Evolutionary conservation across 2,797 vertebrate species (phyloP).

Genomic region (Phataginus tetradactyla): DNA sequence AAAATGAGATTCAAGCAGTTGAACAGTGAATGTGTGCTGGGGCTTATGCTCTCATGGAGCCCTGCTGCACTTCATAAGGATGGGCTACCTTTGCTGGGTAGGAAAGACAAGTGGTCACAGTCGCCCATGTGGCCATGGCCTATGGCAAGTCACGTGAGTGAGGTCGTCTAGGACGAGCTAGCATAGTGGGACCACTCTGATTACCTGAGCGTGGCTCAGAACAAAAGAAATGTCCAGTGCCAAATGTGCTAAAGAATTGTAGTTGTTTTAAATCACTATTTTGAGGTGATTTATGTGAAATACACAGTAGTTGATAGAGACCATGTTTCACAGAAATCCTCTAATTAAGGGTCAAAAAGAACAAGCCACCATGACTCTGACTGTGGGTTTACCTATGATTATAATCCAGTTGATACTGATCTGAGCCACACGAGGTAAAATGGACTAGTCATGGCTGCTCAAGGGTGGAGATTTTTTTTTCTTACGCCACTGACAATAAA

Average conservation of each 20-base stretch:
- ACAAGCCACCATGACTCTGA: neutral
- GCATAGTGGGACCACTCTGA: neutral
- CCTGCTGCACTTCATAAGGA: neutral
- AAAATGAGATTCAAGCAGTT: neutral
- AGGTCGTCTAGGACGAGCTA: neutral
- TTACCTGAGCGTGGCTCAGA: neutral
- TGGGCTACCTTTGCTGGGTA: neutral
- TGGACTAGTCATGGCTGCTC: neutral
- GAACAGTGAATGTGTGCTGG: neutral
- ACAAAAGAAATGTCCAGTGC: neutral
- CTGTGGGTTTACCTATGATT: neutral
- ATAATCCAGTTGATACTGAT: neutral
- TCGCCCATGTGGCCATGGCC: too few relatives aligned
- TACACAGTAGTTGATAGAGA: neutral
- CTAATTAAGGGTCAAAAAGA: neutral
- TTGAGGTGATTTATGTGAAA: neutral
- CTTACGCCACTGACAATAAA: neutral
- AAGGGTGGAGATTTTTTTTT: neutral
- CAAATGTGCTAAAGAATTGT: neutral
- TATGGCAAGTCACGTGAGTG: neutral
- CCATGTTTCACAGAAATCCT: neutral
- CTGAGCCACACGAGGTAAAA: neutral
- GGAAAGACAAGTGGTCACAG: neutral
- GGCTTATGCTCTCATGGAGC: neutral
- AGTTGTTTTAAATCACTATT: neutral